These are phyloP conservation scores for Clanis bilineata DNA, from an alignment of 2,888 invertebrate genomes.

Conservation along the genomic window DNA sequence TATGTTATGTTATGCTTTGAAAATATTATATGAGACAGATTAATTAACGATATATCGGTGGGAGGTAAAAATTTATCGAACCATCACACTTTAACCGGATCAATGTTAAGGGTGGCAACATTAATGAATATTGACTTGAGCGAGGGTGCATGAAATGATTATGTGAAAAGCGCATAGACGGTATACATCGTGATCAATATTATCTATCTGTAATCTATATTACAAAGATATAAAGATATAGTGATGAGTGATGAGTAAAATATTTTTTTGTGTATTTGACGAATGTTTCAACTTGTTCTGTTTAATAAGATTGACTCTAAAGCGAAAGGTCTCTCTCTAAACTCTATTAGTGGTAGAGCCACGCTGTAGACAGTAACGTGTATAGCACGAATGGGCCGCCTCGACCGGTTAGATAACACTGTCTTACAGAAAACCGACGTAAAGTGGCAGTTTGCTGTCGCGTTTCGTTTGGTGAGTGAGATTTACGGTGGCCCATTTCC, in stretches of 20 bases:
- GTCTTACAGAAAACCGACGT: no score
- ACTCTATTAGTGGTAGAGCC: no score
- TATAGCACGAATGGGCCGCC: no score
- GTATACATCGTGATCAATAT: not conserved
- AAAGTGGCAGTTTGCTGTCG: no score
- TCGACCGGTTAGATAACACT: no score
- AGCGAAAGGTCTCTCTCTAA: no score
- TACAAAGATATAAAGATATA: not conserved
- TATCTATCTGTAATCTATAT: not conserved
- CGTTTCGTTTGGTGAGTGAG: no score
- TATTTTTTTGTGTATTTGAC: not conserved
- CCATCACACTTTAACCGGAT: not conserved
- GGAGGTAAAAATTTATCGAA: not conserved
- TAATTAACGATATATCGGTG: not conserved
- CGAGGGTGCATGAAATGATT: not conserved
- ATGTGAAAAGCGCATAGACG: not conserved
- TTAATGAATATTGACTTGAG: constrained; percentile 2
- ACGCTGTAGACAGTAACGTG: no score
- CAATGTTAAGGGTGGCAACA: not conserved
- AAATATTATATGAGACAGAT: not conserved
- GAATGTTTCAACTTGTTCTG: not conserved
- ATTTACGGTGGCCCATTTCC: no score
- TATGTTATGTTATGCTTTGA: no score
- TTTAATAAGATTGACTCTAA: no score
- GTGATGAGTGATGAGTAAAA: not conserved